phyloP scores from a whole-genome alignment of 2,113 vertebrate genomes.

The Scalopus aquaticus region DNA sequence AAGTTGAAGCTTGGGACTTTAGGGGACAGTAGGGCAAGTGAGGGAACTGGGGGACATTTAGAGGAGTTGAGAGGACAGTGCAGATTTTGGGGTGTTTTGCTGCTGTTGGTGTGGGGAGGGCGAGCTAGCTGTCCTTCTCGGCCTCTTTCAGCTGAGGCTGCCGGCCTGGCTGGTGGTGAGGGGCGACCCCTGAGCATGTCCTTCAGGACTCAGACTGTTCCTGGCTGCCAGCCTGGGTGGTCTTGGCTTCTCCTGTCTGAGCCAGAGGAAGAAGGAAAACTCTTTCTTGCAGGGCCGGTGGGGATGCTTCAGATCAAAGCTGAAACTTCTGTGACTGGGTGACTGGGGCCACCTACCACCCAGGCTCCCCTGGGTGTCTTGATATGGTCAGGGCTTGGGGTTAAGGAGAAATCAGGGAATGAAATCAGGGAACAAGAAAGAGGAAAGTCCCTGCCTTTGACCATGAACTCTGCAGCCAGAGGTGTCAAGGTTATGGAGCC shows the following conservation, averaged over 20 bases:
- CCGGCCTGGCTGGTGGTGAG: neutral
- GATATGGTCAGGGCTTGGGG: neutral
- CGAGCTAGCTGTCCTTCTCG: neutral
- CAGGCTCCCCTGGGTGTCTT: neutral
- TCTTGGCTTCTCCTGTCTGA: neutral
- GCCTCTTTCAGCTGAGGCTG: neutral
- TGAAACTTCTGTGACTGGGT: neutral
- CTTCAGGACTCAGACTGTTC: neutral
- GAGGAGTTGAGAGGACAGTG: neutral
- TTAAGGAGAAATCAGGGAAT: neutral
- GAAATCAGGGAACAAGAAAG: conserved; percentile 1
- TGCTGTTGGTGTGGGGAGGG: neutral
- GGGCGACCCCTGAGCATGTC: too few relatives aligned
- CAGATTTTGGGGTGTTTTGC: neutral
- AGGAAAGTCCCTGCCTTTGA: neutral
- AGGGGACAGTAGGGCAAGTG: neutral
- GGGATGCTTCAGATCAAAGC: neutral
- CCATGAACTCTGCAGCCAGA: neutral
- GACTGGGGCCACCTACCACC: neutral
- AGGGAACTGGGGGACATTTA: neutral
- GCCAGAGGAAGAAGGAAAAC: neutral
- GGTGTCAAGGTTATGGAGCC: neutral
- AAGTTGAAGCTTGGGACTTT: neutral
- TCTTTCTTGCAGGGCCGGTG: neutral
- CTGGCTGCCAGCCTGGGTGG: neutral